Conservation (phyloP, 2,888 invertebrate genomes). For the Cantharis flavilabris region DNA sequence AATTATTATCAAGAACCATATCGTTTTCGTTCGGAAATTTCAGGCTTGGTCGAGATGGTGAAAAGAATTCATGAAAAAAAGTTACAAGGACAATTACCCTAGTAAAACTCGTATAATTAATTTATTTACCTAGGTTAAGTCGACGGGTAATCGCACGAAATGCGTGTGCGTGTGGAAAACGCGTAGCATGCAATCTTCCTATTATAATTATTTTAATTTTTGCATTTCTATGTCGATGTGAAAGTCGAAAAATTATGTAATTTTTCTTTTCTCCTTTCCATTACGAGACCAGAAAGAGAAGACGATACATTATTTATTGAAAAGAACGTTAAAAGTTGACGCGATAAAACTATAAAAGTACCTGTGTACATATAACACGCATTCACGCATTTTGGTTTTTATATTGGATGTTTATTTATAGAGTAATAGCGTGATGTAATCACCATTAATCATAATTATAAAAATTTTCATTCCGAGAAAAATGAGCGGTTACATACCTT, state of each 20-base stretch:
- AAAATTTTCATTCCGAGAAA: conserved; percentile 7
- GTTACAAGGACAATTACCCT: background rate
- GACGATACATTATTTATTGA: background rate
- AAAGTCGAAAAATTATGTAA: background rate
- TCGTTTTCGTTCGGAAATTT: background rate
- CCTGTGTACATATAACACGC: conserved; percentile 4
- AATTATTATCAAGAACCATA: background rate
- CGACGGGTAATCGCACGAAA: conserved; percentile 10
- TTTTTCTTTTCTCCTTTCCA: background rate
- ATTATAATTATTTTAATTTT: conserved; percentile 18
- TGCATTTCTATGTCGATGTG: background rate
- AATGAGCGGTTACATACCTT: background rate
- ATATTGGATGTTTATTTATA: conserved; percentile 11
- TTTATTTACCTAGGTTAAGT: background rate
- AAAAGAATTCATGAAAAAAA: background rate
- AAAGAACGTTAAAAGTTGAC: background rate
- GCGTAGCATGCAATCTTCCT: conserved; percentile 13
- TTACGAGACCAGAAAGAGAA: background rate
- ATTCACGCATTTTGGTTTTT: conserved; percentile 16
- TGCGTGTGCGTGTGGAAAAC: conserved; percentile 12
- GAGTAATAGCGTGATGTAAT: conserved; percentile 12
- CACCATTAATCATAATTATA: conserved; percentile 14
- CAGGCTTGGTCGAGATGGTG: background rate
- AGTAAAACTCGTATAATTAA: background rate
- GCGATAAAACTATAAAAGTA: background rate